These are phyloP conservation scores for Microctonus brassicae DNA, from an alignment of 2,888 invertebrate species.

Conservation along the genomic window DNA sequence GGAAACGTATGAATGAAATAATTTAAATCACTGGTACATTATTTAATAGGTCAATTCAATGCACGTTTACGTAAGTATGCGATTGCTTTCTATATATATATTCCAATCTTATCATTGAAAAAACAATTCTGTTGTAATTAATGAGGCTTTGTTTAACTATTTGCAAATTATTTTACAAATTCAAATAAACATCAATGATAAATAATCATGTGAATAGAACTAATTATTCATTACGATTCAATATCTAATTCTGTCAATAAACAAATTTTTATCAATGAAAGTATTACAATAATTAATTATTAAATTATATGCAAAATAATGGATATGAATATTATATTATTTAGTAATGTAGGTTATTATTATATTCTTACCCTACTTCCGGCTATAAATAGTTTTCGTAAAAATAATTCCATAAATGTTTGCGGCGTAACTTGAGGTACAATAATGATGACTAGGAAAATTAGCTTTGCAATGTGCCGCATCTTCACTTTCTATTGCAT, in stretches of 20 bases:
- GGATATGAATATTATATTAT: too few species aligned
- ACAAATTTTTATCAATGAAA: too few species aligned
- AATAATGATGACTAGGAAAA: conserved; percentile 11
- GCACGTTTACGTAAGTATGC: background rate
- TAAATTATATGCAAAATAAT: too few species aligned
- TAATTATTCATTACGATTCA: too few species aligned
- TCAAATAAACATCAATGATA: too few species aligned
- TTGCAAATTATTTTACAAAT: too few species aligned
- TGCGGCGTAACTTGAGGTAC: conserved; percentile 16
- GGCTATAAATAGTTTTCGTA: conserved; percentile 6
- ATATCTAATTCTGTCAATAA: too few species aligned
- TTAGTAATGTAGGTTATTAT: too few species aligned
- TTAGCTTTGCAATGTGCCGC: background rate
- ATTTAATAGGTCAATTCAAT: conserved; percentile 1
- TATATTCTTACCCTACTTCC: conserved; percentile 27
- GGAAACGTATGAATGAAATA: background rate
- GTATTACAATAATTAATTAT: too few species aligned
- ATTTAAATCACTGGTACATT: background rate
- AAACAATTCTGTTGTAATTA: background rate
- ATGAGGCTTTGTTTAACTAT: too few species aligned
- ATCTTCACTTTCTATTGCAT: conserved; percentile 3
- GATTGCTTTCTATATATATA: background rate
- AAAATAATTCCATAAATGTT: conserved; percentile 15
- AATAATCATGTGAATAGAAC: too few species aligned
- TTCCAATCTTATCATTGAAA: background rate